Percentiles rank a stretch among this genome's conserved stretches.
phyloP scores from a whole-genome alignment of 2,797 vertebrate species.

The Clarias platycephalus region DNA sequence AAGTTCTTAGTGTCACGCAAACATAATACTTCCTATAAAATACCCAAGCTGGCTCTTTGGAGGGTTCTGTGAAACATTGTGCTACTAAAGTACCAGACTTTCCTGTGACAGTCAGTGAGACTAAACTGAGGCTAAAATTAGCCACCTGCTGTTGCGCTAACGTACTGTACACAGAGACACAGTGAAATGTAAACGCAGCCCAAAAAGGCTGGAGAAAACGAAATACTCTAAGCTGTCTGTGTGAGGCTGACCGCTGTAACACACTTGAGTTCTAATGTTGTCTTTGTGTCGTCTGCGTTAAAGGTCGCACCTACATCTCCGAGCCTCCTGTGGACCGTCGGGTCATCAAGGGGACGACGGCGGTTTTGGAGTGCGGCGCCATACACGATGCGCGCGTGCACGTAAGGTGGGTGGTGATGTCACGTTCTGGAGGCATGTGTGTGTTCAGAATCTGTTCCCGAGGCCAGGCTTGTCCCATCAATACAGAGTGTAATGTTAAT shows the following conservation, averaged over 20 bases:
- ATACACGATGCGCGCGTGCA: slow-evolving; percentile 77
- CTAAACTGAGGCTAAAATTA: slow-evolving; percentile 1
- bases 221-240: neutral
- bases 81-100: neutral
- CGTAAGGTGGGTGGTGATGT: slow-evolving; percentile 23
- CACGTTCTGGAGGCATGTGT: neutral
- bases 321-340: slow-evolving; percentile 83
- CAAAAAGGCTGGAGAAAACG: neutral
- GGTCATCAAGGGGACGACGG: slow-evolving; percentile 94
- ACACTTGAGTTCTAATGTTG: too few relatives aligned
- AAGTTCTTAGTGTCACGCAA: neutral
- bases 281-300: neutral
- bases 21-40: neutral
- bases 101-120: neutral
- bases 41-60: neutral
- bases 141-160: neutral
- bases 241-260: neutral
- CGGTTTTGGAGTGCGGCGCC: slow-evolving; percentile 80
- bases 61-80: neutral
- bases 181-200: neutral
- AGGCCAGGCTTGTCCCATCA: slow-evolving; percentile 4
- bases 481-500: slow-evolving; percentile 51
- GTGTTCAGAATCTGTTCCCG: neutral
- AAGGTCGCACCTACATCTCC: slow-evolving; percentile 87
- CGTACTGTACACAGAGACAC: neutral